Evolutionary conservation across 2,888 invertebrate species (phyloP).

Genomic region (Rotaria sp.): DNA sequence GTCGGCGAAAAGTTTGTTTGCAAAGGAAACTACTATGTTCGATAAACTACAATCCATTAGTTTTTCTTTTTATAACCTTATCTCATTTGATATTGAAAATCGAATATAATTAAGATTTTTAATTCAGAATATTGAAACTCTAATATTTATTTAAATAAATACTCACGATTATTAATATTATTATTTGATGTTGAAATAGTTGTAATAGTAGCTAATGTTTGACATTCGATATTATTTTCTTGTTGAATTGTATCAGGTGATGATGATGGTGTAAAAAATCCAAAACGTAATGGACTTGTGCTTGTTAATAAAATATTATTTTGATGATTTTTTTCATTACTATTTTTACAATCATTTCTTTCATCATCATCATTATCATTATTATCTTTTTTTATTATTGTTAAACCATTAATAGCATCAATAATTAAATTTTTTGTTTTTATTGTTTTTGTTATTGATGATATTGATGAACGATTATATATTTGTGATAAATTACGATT

Average conservation of each 20-base stretch:
- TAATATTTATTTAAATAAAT: too few species aligned
- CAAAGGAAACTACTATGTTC: too few species aligned
- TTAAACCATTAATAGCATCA: slow-evolving; percentile 26
- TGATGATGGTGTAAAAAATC: slow-evolving; percentile 29
- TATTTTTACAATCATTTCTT: neutral
- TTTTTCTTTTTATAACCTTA: too few species aligned
- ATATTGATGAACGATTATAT: neutral
- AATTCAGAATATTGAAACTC: too few species aligned
- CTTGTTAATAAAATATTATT: neutral
- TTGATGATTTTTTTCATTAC: neutral
- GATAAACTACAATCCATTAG: too few species aligned
- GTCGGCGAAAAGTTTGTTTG: too few species aligned
- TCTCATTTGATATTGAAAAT: too few species aligned
- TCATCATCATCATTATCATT: neutral
- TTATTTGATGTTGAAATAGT: neutral
- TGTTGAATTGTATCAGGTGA: neutral
- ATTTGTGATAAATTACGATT: neutral
- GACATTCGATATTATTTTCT: neutral
- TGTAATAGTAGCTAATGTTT: neutral
- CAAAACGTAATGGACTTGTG: slow-evolving; percentile 10
- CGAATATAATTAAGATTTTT: too few species aligned
- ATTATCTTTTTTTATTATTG: neutral
- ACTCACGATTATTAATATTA: neutral
- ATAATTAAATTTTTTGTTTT: slow-evolving; percentile 16
- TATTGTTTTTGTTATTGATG: slow-evolving; percentile 18